phyloP scores from a whole-genome alignment of 2,888 invertebrate species.

The Leptinotarsa rubiginosa region DNA sequence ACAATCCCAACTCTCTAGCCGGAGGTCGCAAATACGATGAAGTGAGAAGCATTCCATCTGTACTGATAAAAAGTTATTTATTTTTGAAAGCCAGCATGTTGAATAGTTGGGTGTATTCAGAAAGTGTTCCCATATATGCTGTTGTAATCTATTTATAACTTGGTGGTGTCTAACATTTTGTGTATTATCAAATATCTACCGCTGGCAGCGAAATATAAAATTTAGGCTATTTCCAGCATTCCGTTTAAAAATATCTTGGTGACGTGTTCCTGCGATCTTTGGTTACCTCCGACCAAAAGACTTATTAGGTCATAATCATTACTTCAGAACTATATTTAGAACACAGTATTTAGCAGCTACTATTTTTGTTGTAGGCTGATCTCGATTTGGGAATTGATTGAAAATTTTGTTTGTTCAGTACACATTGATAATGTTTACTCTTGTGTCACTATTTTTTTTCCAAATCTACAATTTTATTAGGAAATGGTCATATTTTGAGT shows the following conservation, averaged over 20 bases:
- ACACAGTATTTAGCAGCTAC: slow-evolving; percentile 27
- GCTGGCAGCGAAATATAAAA: slow-evolving; percentile 8
- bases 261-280: slow-evolving; percentile 48
- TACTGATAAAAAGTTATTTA: slow-evolving; percentile 1
- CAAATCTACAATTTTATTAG: too few species aligned
- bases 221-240: slow-evolving; percentile 52
- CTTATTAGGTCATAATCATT: slow-evolving; percentile 50
- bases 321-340: slow-evolving; percentile 48
- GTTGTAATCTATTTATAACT: slow-evolving; percentile 50
- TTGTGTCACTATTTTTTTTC: too few species aligned
- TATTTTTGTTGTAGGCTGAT: slow-evolving; percentile 21
- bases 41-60: slow-evolving; percentile 6
- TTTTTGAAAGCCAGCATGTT: background rate
- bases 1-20: slow-evolving; percentile 25
- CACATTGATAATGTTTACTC: background rate
- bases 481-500: background rate
- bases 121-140: slow-evolving; percentile 51
- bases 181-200: background rate
- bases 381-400: background rate
- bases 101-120: slow-evolving; percentile 10
- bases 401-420: background rate
- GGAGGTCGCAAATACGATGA: slow-evolving; percentile 24
- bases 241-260: slow-evolving; percentile 49
- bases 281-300: slow-evolving; percentile 47
- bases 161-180: slow-evolving; percentile 8